Evolutionary conservation across 2,797 vertebrate species (phyloP), one percentile per base, ranked within the genome.

Genomic region (Enteromius anoplus): DNA sequence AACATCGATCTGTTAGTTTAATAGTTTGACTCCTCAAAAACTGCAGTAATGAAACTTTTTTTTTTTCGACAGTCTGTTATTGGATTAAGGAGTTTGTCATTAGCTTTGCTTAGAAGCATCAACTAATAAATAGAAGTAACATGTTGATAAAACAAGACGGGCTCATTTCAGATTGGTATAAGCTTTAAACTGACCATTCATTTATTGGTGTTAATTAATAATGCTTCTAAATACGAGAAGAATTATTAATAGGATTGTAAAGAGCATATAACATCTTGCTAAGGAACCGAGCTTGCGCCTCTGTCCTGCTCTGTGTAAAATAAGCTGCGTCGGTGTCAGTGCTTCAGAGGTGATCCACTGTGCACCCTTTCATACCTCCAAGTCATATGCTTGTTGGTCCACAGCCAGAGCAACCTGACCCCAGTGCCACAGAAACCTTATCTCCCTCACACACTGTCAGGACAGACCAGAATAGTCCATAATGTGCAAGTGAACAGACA

Each of bases 381-480:
- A 94, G 94, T 98, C 96, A 97, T 94, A 95, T 95, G 95, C 93
- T 91, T 93, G 91, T 88, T 97, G 96, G 95, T 93, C 49, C 12
- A 5, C 4, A 0, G 94, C 95, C 96, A 95, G 88, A 85, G 93
- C 92, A 95, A 96, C 93, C 93, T 89, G 92, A 95, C 90, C 93
- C 89, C 88, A 82, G 85, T 77, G 88, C 81, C 40, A 92, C 93
- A 93, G 95, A 94, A 96, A 95, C 93, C 91, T 91, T 95, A 96
- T 95, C 95, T 91, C 87, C 86, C 89, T 88, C 92, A 94, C 92
- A 93, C 94, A 91, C 93, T 92, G 93, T 92, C 93, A 93, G 93
- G 88, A 88, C 93, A 92, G 94, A 95, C 95, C 94, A 96, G 95
- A 97, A 97, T 97, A 96, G 95, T 96, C 96, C 96, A 97, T 96